A percentile compares a stretch with the other conserved stretches of the same genome.
Evolutionary conservation across 2,113 vertebrate genomes (phyloP).

Genomic region (Colius striatus): DNA sequence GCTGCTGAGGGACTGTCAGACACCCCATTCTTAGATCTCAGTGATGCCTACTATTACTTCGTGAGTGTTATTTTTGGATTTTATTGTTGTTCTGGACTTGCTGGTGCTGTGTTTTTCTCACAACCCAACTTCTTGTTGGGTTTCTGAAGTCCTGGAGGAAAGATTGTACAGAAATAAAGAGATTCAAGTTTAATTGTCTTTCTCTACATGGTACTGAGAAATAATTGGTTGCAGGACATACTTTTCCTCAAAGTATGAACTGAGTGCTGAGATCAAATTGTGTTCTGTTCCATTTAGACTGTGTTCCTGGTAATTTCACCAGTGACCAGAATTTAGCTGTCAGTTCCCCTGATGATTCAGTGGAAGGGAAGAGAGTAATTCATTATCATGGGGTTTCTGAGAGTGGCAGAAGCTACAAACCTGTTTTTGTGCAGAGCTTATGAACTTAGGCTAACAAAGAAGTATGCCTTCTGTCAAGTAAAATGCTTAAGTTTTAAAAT

Average conservation of each 20-base stretch:
- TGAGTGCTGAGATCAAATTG: not conserved
- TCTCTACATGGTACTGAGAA: not conserved
- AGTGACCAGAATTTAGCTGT: not conserved
- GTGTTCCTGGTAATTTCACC: not conserved
- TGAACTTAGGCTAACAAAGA: not conserved
- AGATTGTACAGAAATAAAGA: not conserved
- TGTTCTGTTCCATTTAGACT: not conserved
- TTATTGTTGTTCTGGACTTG: not conserved
- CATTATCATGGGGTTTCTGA: not conserved
- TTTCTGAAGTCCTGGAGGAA: not conserved
- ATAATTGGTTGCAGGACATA: not conserved
- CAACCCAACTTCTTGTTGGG: not conserved
- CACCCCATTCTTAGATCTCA: conserved; percentile 83
- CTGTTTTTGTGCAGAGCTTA: not conserved
- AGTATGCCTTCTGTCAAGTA: not conserved
- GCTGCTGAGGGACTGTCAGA: conserved; percentile 79
- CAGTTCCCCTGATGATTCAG: not conserved
- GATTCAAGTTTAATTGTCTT: not conserved
- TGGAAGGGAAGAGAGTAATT: not conserved
- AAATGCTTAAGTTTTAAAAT: not conserved
- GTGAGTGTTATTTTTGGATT: conserved; percentile 72
- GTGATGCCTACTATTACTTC: conserved; percentile 92
- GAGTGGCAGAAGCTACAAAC: not conserved
- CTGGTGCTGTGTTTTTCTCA: not conserved
- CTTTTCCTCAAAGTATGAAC: not conserved